phyloP scores from a whole-genome alignment of 2,797 vertebrate species.

The Neoniphon sammara region DNA sequence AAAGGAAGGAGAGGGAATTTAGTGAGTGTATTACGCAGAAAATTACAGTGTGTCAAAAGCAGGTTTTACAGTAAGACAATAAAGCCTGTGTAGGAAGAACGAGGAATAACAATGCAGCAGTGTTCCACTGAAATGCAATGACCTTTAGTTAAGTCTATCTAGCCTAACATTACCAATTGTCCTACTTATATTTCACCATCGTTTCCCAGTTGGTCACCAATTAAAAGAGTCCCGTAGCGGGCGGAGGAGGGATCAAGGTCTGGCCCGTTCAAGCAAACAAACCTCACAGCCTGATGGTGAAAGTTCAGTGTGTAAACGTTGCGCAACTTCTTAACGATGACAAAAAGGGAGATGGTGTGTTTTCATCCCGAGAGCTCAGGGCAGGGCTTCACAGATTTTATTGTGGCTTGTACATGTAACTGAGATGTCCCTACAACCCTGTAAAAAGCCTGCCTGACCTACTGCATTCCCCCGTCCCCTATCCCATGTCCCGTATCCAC shows the following conservation, averaged over 20 bases:
- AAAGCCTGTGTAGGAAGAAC: slow-evolving; percentile 7
- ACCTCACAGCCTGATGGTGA: slow-evolving; percentile 25
- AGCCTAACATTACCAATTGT: slow-evolving; percentile 36
- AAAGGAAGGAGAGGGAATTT: slow-evolving; percentile 39
- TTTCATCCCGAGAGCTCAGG: neutral
- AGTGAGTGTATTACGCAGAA: slow-evolving; percentile 33
- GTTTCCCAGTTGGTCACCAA: slow-evolving; percentile 57
- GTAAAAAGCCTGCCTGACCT: slow-evolving; percentile 24
- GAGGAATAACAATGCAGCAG: slow-evolving; percentile 27
- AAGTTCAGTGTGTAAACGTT: slow-evolving; percentile 50
- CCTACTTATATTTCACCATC: neutral
- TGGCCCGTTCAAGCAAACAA: slow-evolving; percentile 57
- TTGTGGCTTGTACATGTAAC: slow-evolving; percentile 28
- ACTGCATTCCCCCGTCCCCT: slow-evolving; percentile 51
- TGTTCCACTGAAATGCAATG: slow-evolving; percentile 17
- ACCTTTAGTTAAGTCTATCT: slow-evolving; percentile 3
- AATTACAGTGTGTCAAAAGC: slow-evolving; percentile 25
- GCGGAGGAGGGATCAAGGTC: slow-evolving; percentile 55
- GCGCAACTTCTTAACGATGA: slow-evolving; percentile 20
- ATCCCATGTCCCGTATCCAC: slow-evolving; percentile 66
- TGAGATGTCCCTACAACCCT: slow-evolving; percentile 15
- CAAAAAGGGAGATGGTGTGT: neutral
- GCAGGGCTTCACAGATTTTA: slow-evolving; percentile 3
- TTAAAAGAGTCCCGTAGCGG: slow-evolving; percentile 46
- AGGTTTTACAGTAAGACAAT: slow-evolving; percentile 31